These are phyloP conservation scores for Periophthalmus modestus DNA, from an alignment of 2,113 vertebrate species.

Conservation along the genomic window DNA sequence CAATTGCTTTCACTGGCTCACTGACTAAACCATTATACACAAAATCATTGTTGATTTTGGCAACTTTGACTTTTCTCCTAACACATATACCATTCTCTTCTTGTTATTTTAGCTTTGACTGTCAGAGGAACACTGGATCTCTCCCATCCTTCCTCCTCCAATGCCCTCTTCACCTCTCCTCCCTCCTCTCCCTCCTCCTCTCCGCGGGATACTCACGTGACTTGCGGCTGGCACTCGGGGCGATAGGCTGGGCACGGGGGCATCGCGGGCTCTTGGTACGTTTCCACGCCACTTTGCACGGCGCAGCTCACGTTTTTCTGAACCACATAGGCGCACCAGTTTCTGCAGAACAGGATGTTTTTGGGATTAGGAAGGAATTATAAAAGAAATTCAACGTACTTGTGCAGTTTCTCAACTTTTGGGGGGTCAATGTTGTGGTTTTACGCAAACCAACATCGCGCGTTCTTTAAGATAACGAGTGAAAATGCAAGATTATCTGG, in stretches of 20 bases:
- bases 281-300: conserved; percentile 88
- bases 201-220: conserved; percentile 74
- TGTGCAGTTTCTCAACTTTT: neutral
- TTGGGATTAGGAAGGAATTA: conserved; percentile 3
- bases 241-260: conserved; percentile 84
- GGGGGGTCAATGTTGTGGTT: neutral
- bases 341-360: conserved; percentile 73
- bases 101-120: conserved; percentile 31
- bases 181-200: neutral
- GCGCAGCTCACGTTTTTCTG: conserved; percentile 93
- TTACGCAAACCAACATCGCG: neutral
- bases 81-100: conserved; percentile 14
- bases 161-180: conserved; percentile 34
- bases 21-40: neutral
- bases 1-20: neutral
- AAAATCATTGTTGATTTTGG: neutral
- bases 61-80: neutral
- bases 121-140: conserved; percentile 18
- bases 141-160: conserved; percentile 32
- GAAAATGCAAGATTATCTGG: neutral
- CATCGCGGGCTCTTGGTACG: conserved; percentile 86
- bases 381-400: neutral
- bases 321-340: conserved; percentile 96
- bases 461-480: conserved; percentile 8
- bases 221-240: conserved; percentile 81